phyloP scores from a whole-genome alignment of 37 sponge, comb jelly and placozoan genomes.

The Spongilla lacustris region DNA sequence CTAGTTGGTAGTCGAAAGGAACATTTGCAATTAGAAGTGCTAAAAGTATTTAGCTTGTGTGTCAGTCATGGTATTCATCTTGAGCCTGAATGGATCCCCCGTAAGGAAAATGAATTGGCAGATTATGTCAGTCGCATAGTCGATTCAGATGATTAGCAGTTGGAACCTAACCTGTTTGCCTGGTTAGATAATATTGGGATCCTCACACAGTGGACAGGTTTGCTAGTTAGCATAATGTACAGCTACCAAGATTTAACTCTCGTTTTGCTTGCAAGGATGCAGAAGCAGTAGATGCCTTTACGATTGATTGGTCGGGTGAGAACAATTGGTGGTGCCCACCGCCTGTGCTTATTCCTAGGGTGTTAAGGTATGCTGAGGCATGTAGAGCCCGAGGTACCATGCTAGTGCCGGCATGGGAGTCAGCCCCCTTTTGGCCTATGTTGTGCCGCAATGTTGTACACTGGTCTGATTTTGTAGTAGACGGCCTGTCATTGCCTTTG shows the following conservation, averaged over 20 bases:
- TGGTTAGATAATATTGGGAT: slow-evolving; percentile 23
- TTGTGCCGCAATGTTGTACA: slow-evolving; percentile 25
- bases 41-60: slow-evolving; percentile 6
- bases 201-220: slow-evolving; percentile 53
- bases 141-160: slow-evolving; percentile 40
- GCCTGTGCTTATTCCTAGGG: no score
- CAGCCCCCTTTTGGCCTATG: slow-evolving; percentile 48
- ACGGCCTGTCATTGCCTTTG: no score
- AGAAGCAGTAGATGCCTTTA: slow-evolving; percentile 55
- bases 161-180: slow-evolving; percentile 6
- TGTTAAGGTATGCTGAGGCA: neutral
- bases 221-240: slow-evolving; percentile 14
- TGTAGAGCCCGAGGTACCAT: slow-evolving; percentile 26
- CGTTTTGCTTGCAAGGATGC: slow-evolving; percentile 15
- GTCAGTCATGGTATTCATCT: neutral
- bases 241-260: slow-evolving; percentile 8
- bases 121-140: slow-evolving; percentile 23
- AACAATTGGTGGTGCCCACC: slow-evolving; percentile 46
- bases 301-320: slow-evolving; percentile 30
- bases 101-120: slow-evolving; percentile 13
- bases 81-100: slow-evolving; percentile 34
- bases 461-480: slow-evolving; percentile 21
- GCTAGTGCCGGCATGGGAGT: slow-evolving; percentile 41
- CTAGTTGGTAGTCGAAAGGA: slow-evolving; percentile 3
- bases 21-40: slow-evolving; percentile 2